Conservation (phyloP, 2,888 invertebrate genomes). For the Diloba caeruleocephala region DNA sequence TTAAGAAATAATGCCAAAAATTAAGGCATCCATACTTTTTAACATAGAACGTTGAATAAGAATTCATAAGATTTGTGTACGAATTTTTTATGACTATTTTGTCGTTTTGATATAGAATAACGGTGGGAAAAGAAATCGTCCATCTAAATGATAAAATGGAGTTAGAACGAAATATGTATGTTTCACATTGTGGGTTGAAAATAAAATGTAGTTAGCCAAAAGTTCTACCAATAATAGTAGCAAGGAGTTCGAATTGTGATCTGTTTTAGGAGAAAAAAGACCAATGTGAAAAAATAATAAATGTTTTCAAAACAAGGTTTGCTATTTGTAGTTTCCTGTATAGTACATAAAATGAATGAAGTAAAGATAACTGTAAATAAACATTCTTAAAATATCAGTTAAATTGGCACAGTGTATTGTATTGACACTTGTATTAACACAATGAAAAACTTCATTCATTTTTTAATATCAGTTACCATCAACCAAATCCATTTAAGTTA, state of each 20-base stretch:
- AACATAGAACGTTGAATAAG: constrained; percentile 69
- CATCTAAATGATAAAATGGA: constrained; percentile 63
- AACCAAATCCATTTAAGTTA: constrained; percentile 46
- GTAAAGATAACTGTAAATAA: constrained; percentile 27
- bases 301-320: constrained; percentile 80
- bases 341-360: constrained; percentile 65
- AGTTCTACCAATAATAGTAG: constrained; percentile 62
- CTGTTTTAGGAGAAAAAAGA: constrained; percentile 75
- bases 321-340: constrained; percentile 66
- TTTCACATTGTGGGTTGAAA: constrained; percentile 55
- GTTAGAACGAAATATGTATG: constrained; percentile 59
- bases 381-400: constrained; percentile 1
- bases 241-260: constrained; percentile 78
- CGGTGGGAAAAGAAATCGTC: constrained; percentile 70
- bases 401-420: constrained; percentile 2
- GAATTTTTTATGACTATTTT: constrained; percentile 85
- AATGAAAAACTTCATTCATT: constrained; percentile 63
- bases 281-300: constrained; percentile 87
- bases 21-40: constrained; percentile 64
- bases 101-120: constrained; percentile 72
- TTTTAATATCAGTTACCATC: constrained; percentile 48
- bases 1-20: constrained; percentile 68
- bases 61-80: constrained; percentile 76
- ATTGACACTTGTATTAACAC: too few species aligned
- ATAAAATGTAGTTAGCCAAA: constrained; percentile 68